These are phyloP conservation scores for Erebia palarica DNA, from an alignment of 2,888 invertebrate genomes.

Conservation along the genomic window DNA sequence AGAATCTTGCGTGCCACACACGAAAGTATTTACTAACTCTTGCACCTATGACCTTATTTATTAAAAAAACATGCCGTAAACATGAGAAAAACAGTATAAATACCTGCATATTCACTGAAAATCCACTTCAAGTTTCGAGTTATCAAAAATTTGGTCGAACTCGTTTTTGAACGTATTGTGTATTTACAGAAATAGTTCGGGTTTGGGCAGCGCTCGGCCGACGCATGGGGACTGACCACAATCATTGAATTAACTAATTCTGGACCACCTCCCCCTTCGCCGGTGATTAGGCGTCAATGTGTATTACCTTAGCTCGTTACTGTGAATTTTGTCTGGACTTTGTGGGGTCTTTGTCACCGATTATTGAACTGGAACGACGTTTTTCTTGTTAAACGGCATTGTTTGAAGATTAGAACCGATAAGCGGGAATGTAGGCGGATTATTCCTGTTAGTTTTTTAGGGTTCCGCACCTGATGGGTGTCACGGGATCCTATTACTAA, in stretches of 20 bases:
- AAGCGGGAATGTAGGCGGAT: constrained; percentile 17
- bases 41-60: neutral
- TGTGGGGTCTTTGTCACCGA: constrained; percentile 13
- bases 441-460: neutral
- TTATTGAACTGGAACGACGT: constrained; percentile 23
- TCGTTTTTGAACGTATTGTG: no score
- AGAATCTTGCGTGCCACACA: constrained; percentile 18
- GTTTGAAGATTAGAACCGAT: constrained; percentile 28
- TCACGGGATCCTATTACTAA: no score
- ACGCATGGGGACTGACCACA: constrained; percentile 63
- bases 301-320: constrained; percentile 57
- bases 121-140: neutral
- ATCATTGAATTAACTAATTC: constrained; percentile 66
- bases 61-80: neutral
- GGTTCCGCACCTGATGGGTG: neutral
- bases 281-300: constrained; percentile 65
- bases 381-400: constrained; percentile 25
- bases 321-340: constrained; percentile 40
- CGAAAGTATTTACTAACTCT: constrained; percentile 3
- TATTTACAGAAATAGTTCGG: neutral
- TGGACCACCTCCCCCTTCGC: constrained; percentile 65
- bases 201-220: constrained; percentile 54
- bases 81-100: constrained; percentile 4
- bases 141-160: neutral
- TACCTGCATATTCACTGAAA: constrained; percentile 22